Percentiles rank a stretch among this genome's conserved stretches.
Conservation (phyloP, 30 jellyfish, hydroid and myxozoan genomes). For the Clytia hemisphaerica region DNA sequence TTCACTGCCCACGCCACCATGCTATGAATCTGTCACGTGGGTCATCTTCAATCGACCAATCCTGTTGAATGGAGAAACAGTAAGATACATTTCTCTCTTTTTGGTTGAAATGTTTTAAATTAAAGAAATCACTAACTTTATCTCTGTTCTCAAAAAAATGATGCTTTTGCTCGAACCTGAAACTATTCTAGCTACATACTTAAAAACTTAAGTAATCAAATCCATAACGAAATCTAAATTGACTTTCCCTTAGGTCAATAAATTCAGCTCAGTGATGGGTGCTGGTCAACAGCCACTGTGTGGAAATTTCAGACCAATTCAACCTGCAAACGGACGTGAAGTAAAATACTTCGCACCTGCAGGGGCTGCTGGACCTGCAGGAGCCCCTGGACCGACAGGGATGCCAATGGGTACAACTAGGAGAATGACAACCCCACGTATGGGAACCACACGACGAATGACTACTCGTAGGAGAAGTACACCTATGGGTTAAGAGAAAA, state of each 20-base stretch:
- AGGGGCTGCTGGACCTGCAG: conserved; percentile 24
- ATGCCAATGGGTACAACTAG: not conserved
- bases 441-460: too few relatives aligned
- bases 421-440: conserved; percentile 24
- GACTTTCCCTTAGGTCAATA: not conserved
- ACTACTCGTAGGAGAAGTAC: too few relatives aligned
- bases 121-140: not conserved
- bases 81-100: conserved; percentile 14
- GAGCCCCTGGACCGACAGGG: conserved; percentile 20
- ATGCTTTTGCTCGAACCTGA: too few relatives aligned
- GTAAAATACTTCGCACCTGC: conserved; percentile 24
- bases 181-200: too few relatives aligned
- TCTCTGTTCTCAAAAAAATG: not conserved
- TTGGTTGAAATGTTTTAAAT: not conserved
- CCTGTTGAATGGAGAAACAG: conserved; percentile 44
- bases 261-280: conserved; percentile 4
- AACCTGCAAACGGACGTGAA: conserved; percentile 60
- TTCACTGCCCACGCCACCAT: conserved; percentile 96
- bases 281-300: conserved; percentile 36
- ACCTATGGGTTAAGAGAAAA: too few relatives aligned
- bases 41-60: conserved; percentile 72
- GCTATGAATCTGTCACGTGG: conserved; percentile 94
- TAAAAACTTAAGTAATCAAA: not conserved
- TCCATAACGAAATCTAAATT: too few relatives aligned
- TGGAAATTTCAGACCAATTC: conserved; percentile 74